Conservation (phyloP, 2,888 invertebrate species). For the Tenthredo livida region DNA sequence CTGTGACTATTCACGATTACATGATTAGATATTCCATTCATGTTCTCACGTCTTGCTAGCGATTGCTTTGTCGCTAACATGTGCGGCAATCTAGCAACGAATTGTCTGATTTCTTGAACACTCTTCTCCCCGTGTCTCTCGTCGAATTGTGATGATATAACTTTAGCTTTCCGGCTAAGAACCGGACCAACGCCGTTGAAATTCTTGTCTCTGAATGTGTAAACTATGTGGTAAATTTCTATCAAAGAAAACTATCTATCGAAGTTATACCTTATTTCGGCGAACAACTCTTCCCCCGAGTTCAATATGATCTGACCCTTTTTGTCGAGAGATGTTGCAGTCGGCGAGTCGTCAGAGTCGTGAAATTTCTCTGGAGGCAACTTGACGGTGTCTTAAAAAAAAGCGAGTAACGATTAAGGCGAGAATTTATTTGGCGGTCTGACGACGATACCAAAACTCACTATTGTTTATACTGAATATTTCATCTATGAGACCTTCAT, state of each 20-base stretch:
- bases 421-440: conserved; percentile 28
- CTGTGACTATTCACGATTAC: neutral
- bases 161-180: conserved; percentile 91
- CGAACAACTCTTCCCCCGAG: conserved; percentile 93
- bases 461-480: conserved; percentile 91
- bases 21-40: conserved; percentile 10
- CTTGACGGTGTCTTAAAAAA: conserved; percentile 84
- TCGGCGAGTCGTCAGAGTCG: conserved; percentile 83
- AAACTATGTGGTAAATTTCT: conserved; percentile 42
- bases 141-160: conserved; percentile 91
- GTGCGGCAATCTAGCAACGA: conserved; percentile 93
- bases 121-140: conserved; percentile 92
- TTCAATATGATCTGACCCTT: conserved; percentile 90
- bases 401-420: conserved; percentile 5
- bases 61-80: conserved; percentile 93
- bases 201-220: conserved; percentile 88
- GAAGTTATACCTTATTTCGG: conserved; percentile 83
- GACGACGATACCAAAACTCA: conserved; percentile 68
- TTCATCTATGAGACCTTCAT: conserved; percentile 98
- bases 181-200: conserved; percentile 94
- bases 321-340: conserved; percentile 83
- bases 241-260: too few relatives aligned
- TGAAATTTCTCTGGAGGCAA: conserved; percentile 93
- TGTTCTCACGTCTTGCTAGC: conserved; percentile 82
- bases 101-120: conserved; percentile 96